Conservation (phyloP, 1,140 invertebrate species). For the Procambarus clarkii region DNA sequence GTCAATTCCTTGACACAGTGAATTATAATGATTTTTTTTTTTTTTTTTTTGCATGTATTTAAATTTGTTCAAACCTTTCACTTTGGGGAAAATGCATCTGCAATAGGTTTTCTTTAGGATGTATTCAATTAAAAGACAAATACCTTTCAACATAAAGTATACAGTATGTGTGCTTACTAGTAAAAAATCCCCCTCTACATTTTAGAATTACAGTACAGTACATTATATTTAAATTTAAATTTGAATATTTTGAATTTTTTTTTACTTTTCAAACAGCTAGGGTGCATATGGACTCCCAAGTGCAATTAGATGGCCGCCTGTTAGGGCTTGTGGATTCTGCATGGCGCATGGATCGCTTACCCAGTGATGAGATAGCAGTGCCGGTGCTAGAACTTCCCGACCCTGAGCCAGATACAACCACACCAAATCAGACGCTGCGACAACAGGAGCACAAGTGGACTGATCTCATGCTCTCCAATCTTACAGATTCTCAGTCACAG, state of each 20-base stretch:
- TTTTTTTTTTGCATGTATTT: no score
- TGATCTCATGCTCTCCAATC: slow-evolving; percentile 82
- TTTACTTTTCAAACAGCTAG: background rate
- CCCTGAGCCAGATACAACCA: slow-evolving; percentile 94
- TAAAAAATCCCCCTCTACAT: background rate
- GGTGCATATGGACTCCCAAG: slow-evolving; percentile 74
- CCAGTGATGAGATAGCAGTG: slow-evolving; percentile 92
- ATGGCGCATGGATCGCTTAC: slow-evolving; percentile 91
- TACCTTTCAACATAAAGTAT: no score
- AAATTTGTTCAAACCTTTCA: no score
- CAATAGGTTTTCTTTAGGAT: no score
- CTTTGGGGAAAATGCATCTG: no score
- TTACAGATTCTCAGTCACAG: slow-evolving; percentile 47
- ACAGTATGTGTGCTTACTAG: no score
- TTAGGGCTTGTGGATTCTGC: slow-evolving; percentile 92
- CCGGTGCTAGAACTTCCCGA: slow-evolving; percentile 92
- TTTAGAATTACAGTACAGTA: background rate
- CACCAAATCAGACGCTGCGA: slow-evolving; percentile 90
- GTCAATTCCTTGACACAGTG: no score
- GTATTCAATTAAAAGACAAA: no score
- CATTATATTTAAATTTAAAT: background rate
- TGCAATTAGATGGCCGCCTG: slow-evolving; percentile 83
- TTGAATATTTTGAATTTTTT: background rate
- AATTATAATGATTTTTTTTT: no score
- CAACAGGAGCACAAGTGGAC: slow-evolving; percentile 94